Evolutionary conservation across 1,140 invertebrate genomes (phyloP).

Genomic region (Drosophila nasuta): DNA sequence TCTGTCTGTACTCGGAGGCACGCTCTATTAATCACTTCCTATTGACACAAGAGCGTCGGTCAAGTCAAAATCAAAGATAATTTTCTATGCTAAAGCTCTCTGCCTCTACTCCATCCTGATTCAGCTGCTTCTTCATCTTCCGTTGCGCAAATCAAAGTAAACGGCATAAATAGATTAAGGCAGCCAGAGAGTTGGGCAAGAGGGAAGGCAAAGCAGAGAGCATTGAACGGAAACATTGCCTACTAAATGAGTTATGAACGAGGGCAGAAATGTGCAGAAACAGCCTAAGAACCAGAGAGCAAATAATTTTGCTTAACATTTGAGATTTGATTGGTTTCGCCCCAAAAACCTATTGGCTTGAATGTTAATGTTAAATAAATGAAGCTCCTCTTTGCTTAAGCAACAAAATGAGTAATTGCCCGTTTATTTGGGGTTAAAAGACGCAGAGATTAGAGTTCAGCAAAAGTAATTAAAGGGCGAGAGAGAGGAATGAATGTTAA

Average conservation of each 20-base stretch:
- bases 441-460: background rate
- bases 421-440: conserved; percentile 18
- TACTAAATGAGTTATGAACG: conserved; percentile 68
- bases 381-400: background rate
- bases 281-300: background rate
- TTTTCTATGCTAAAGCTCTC: conserved; percentile 56
- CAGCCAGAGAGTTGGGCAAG: background rate
- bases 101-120: background rate
- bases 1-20: conserved; percentile 14
- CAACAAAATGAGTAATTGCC: conserved; percentile 35
- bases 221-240: conserved; percentile 56
- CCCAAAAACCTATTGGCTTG: background rate
- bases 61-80: conserved; percentile 79
- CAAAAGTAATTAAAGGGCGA: background rate
- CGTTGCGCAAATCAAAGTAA: conserved; percentile 70
- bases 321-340: conserved; percentile 47
- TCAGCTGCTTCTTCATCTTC: conserved; percentile 9
- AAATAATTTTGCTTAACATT: conserved; percentile 8
- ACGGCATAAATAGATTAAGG: conserved; percentile 75
- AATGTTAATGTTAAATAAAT: conserved; percentile 42
- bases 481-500: background rate
- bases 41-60: conserved; percentile 69
- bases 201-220: conserved; percentile 8
- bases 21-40: conserved; percentile 76
- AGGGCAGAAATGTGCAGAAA: background rate